phyloP scores from a whole-genome alignment of 2,797 vertebrate genomes.

The Denticeps clupeoides region DNA sequence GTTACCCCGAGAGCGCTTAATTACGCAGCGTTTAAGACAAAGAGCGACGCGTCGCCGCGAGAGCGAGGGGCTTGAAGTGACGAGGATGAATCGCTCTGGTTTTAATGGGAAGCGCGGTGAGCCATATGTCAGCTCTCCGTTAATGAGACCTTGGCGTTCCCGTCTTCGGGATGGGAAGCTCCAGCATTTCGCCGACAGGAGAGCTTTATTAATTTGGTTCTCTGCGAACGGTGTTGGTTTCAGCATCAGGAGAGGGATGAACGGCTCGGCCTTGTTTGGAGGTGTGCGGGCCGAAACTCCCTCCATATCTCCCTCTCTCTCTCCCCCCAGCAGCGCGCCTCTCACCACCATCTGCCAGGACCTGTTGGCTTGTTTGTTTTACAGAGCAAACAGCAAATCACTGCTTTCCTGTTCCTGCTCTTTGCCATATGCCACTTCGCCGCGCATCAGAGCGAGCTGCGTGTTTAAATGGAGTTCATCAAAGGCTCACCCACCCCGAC shows the following conservation, averaged over 20 bases:
- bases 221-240: too few relatives aligned
- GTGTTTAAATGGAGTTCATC: slow-evolving; percentile 97
- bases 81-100: slow-evolving; percentile 19
- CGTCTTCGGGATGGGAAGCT: too few relatives aligned
- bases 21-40: too few relatives aligned
- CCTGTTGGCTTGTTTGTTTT: slow-evolving; percentile 99
- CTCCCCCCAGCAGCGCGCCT: slow-evolving; percentile 68
- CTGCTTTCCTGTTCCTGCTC: slow-evolving; percentile 89
- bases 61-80: not conserved
- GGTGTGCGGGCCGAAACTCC: too few relatives aligned
- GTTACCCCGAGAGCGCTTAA: too few relatives aligned
- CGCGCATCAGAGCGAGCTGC: slow-evolving; percentile 83
- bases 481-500: slow-evolving; percentile 45
- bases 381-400: slow-evolving; percentile 97
- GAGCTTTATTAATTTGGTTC: too few relatives aligned
- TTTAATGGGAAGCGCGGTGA: slow-evolving; percentile 28
- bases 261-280: too few relatives aligned
- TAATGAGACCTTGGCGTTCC: slow-evolving; percentile 45
- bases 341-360: slow-evolving; percentile 89
- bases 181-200: too few relatives aligned
- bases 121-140: slow-evolving; percentile 46
- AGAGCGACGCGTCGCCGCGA: not conserved
- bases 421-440: slow-evolving; percentile 91
- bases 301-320: not conserved
- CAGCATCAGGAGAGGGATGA: too few relatives aligned